Evolutionary conservation across 1,140 invertebrate species (phyloP), one percentile per base, ranked within the genome.

Genomic region (Drosophila erecta): DNA sequence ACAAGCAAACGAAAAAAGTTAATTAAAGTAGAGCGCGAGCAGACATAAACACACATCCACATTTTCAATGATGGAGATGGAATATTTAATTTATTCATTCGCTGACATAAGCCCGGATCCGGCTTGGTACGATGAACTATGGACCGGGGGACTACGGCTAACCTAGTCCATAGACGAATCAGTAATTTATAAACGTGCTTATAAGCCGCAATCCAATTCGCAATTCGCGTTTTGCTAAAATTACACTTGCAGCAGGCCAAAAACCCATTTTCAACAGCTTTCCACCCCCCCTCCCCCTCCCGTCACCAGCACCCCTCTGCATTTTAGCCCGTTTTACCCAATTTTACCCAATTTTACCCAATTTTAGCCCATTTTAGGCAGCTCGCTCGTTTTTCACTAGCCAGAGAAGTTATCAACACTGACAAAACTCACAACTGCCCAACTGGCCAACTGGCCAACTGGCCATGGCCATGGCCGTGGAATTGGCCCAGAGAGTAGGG

Each of bases 151-250:
- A 20, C 44, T 12, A 38, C 20, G 47, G 47, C 59, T 61, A 46
- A 46, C 57, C 51, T 50, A 54, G 57, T 59, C 50, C 74, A 78
- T 61, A 78, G 65, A 83, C 65, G 83, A 69, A 87, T 87, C 75
- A 87, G 83, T 86, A 87, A 86, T 86, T 86, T 86, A 86, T 86
- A 86, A 86, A 86, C 79, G 83, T 87, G 83, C 81, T 81, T 71
- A 86, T 87, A 86, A 86, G 74, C 81, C 81, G 83, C 83, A 86
- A 86, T 86, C 83, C 83, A 87, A 86, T 81, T 81, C 83, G 81
- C 73, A 72, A 65, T 80, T 24, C 24, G 24, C 24, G 4, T 75
- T 75, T 56, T 51, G 41, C 77, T 59, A 59, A 86, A 87, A 86
- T 87, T 86, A 87, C 78, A 79, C 70, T 87, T 76, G 73, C 72